phyloP scores from a whole-genome alignment of 2,113 vertebrate species.

The Microcebus tavaratra region DNA sequence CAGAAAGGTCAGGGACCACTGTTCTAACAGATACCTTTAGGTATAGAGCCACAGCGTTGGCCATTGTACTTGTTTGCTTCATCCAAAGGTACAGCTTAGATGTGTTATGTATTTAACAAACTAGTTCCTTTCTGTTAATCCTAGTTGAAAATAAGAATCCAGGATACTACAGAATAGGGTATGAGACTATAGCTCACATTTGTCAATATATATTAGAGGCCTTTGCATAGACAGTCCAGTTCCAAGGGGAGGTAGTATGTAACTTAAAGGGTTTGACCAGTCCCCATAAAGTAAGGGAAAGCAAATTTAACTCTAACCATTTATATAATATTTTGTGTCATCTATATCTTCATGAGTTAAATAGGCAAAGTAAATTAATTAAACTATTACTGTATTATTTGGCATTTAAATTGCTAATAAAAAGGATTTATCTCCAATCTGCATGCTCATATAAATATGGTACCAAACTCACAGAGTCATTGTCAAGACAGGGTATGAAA shows the following conservation, averaged over 20 bases:
- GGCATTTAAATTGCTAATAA: neutral
- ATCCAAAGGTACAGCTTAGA: neutral
- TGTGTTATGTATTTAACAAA: neutral
- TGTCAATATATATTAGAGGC: neutral
- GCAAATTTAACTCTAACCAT: neutral
- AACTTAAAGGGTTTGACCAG: neutral
- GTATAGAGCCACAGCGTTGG: neutral
- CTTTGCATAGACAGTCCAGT: neutral
- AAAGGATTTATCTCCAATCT: neutral
- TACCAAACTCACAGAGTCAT: neutral
- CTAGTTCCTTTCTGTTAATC: neutral
- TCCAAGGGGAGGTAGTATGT: neutral
- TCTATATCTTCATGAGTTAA: neutral
- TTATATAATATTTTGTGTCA: neutral
- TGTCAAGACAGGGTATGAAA: neutral
- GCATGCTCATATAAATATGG: neutral
- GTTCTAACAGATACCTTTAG: neutral
- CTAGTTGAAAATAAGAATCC: neutral
- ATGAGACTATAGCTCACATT: neutral
- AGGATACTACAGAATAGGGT: neutral
- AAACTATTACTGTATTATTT: neutral
- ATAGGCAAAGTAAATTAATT: neutral
- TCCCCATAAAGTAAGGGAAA: neutral
- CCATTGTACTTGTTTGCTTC: neutral
- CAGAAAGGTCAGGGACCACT: too few species aligned